These are phyloP conservation scores for Dallia pectoralis DNA, from an alignment of 2,797 vertebrate species.

Conservation along the genomic window DNA sequence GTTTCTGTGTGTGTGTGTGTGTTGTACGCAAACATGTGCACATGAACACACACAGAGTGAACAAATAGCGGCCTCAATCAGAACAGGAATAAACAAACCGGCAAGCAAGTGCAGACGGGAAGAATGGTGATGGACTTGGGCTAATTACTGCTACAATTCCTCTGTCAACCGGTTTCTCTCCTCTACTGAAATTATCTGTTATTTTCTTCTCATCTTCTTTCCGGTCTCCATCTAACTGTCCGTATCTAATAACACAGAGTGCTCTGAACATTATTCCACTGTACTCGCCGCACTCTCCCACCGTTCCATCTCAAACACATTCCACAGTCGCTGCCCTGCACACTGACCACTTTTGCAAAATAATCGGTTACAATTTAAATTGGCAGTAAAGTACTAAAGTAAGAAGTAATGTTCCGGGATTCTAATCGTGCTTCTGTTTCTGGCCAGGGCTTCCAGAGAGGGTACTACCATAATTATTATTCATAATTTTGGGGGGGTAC, in stretches of 20 bases:
- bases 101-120: slow-evolving; percentile 30
- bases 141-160: slow-evolving; percentile 60
- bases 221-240: slow-evolving; percentile 18
- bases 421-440: too few species aligned
- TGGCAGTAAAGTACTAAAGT: slow-evolving; percentile 52
- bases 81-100: slow-evolving; percentile 65
- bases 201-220: background rate
- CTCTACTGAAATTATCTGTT: background rate
- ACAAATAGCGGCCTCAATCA: slow-evolving; percentile 52
- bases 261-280: slow-evolving; percentile 34
- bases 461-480: too few species aligned
- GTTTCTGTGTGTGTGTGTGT: background rate
- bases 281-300: slow-evolving; percentile 1
- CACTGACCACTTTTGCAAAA: background rate
- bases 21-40: background rate
- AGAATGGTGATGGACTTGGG: slow-evolving; percentile 57
- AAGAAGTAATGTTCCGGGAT: slow-evolving; percentile 23
- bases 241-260: background rate
- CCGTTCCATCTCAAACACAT: slow-evolving; percentile 14
- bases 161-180: background rate
- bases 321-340: background rate
- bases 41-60: slow-evolving; percentile 30
- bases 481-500: too few species aligned
- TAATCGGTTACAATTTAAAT: slow-evolving; percentile 65
- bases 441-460: too few species aligned